Evolutionary conservation across 2,113 vertebrate species (phyloP).

Genomic region (Aspiorhynchus laticeps): DNA sequence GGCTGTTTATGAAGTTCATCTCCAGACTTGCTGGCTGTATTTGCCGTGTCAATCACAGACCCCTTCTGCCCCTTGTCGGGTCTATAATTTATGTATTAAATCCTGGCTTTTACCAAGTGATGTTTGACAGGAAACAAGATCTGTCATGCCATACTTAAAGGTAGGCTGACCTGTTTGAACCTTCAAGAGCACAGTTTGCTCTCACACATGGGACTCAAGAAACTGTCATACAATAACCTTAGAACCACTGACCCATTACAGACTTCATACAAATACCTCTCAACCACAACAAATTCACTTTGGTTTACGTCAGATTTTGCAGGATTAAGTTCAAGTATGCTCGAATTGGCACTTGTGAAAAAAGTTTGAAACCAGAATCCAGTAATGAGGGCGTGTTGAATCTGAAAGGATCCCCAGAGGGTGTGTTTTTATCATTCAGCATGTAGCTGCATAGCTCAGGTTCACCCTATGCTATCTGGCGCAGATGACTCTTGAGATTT

Average conservation of each 20-base stretch:
- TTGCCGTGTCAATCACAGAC: neutral
- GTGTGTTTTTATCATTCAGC: conserved; percentile 57
- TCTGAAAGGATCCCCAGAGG: conserved; percentile 55
- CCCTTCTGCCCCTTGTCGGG: neutral
- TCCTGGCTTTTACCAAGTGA: conserved; percentile 16
- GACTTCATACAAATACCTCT: neutral
- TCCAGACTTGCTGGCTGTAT: conserved; percentile 3
- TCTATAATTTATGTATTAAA: conserved; percentile 7
- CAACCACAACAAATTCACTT: neutral
- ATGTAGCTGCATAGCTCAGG: conserved; percentile 63
- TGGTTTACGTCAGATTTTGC: neutral
- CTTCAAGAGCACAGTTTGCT: neutral
- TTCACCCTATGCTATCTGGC: conserved; percentile 29
- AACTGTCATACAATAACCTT: too few species aligned
- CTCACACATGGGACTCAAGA: neutral
- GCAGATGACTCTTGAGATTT: conserved; percentile 26
- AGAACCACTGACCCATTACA: neutral
- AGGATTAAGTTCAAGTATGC: conserved; percentile 22
- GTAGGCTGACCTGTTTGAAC: neutral
- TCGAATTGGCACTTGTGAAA: neutral
- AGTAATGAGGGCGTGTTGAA: conserved; percentile 50
- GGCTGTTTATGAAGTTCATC: conserved; percentile 13
- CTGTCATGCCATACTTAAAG: neutral
- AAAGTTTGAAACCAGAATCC: conserved; percentile 27
- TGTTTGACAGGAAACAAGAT: conserved; percentile 19